These are phyloP conservation scores for Euwallacea fornicatus DNA, from an alignment of 1,140 invertebrate species.

Conservation along the genomic window DNA sequence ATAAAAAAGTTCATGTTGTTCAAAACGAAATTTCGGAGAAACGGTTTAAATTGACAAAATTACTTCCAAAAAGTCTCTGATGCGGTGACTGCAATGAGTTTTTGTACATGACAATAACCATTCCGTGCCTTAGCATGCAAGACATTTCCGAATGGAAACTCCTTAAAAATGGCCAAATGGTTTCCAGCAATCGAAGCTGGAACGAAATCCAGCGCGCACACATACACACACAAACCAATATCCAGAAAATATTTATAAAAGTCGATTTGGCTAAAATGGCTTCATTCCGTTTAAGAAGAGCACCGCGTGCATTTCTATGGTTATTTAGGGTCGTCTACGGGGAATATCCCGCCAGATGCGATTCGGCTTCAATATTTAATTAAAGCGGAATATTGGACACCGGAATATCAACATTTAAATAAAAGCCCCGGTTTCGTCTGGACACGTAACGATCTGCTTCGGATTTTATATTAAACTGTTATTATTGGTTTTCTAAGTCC, in stretches of 20 bases:
- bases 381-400: conserved; percentile 27
- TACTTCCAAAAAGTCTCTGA: too few relatives aligned
- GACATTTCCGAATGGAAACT: conserved; percentile 10
- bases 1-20: too few relatives aligned
- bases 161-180: conserved; percentile 9
- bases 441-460: background rate
- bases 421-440: conserved; percentile 14
- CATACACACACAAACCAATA: conserved; percentile 23
- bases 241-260: conserved; percentile 32
- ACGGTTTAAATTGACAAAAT: too few relatives aligned
- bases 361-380: conserved; percentile 29
- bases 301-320: conserved; percentile 30
- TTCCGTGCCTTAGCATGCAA: conserved; percentile 2
- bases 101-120: too few relatives aligned
- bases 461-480: conserved; percentile 13
- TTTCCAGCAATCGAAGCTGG: background rate
- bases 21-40: too few relatives aligned
- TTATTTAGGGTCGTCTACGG: conserved; percentile 20
- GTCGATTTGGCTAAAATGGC: conserved; percentile 30
- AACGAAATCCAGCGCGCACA: conserved; percentile 8
- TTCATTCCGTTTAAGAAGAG: conserved; percentile 32
- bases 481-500: conserved; percentile 8
- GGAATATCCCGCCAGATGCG: conserved; percentile 23
- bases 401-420: conserved; percentile 29
- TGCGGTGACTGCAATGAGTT: too few relatives aligned